Evolutionary conservation across 2,113 vertebrate species (phyloP), one percentile per base, ranked within the genome.

Genomic region (Glaucidium brasilianum): DNA sequence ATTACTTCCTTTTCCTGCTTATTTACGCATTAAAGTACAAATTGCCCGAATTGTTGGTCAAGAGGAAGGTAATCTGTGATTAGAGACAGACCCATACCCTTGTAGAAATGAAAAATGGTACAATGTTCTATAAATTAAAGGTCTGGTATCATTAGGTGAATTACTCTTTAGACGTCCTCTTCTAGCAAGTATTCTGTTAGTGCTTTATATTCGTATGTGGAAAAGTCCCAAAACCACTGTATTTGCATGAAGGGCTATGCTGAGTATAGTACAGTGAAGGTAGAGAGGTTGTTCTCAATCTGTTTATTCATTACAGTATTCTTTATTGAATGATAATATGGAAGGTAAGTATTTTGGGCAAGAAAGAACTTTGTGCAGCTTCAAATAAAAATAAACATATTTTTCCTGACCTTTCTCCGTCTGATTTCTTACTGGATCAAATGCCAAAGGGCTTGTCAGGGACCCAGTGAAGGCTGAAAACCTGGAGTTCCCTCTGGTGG

Each of bases 401-500:
- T 18, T 66, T 18, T 41, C 49, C 20, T 27, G 50, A 63, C 20
- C 23, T 69, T 86, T 43, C 35, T 59, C 13, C 35, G 9, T 53
- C 62, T 50, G 32, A 23, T 84, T 72, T 78, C 35, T 35, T 45
- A 29, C 43, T 84, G 85, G 34, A 80, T 71, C 59, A 39, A 59
- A 55, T 72, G 29, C 64, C 68, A 27, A 34, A 88, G 79, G 35
- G 43, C 11, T 90, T 69, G 11, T 16, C 0, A 1, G 53, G 17
- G 2, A 5, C 25, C 1, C 3, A 10, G 5, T 19, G 25, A 79
- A 92, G 26, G 67, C 67, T 66, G 82, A 73, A 39, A 83, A 43
- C 32, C 52, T 66, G 56, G 67, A 63, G 88, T 79, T 95, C 95
- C 96, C 94, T 91, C 95, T 96, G 80, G 85, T 91, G 97, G 96